Conservation (phyloP, 1,140 invertebrate species). For the Ips typographus region DNA sequence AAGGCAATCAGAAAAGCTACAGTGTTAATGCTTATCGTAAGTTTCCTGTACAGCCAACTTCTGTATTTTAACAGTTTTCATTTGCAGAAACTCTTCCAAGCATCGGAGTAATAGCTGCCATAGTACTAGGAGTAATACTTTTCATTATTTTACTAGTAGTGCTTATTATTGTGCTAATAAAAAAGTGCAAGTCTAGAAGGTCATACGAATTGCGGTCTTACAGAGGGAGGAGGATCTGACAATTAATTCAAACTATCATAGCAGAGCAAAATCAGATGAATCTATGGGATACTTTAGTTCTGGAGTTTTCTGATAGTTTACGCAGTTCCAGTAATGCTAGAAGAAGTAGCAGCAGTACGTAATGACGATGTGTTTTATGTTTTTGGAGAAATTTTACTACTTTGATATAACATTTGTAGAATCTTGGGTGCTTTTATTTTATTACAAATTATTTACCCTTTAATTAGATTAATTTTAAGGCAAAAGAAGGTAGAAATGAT, state of each 20-base stretch:
- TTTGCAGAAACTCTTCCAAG: conserved; percentile 43
- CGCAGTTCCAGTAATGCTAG: conserved; percentile 42
- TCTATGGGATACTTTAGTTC: conserved; percentile 21
- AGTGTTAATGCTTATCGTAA: conserved; percentile 55
- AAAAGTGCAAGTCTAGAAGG: conserved; percentile 39
- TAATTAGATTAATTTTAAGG: too few species aligned
- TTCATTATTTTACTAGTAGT: conserved; percentile 50
- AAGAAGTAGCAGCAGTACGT: conserved; percentile 42
- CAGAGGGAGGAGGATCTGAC: conserved; percentile 42
- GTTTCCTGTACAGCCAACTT: conserved; percentile 11
- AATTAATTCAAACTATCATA: conserved; percentile 36
- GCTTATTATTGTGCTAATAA: conserved; percentile 46
- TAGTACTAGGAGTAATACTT: conserved; percentile 53
- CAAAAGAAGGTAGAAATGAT: too few species aligned
- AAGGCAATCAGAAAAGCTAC: conserved; percentile 49
- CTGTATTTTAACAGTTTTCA: not conserved
- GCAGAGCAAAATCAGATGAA: conserved; percentile 32
- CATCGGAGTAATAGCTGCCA: conserved; percentile 54
- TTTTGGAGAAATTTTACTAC: too few species aligned
- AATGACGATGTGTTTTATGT: conserved; percentile 9
- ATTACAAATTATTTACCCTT: too few species aligned
- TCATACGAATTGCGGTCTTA: conserved; percentile 52
- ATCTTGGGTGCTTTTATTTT: too few species aligned
- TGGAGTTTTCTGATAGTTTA: not conserved
- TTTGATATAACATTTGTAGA: too few species aligned